Evolutionary conservation across 2,888 invertebrate genomes (phyloP).

Genomic region (Leucoptera coffeella): DNA sequence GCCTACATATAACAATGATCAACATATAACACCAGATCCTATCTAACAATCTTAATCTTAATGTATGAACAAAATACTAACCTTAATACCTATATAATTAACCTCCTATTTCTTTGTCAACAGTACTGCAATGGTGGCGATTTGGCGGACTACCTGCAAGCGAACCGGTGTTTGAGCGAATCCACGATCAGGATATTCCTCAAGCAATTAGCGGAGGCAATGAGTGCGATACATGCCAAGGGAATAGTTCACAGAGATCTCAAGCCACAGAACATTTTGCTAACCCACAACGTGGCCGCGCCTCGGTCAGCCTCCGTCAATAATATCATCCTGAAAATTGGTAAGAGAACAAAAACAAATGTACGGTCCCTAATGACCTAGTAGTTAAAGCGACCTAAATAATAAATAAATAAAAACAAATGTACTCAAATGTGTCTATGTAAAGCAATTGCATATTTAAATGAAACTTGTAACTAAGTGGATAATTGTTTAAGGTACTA

Average conservation of each 20-base stretch:
- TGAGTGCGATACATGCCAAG: constrained; percentile 94
- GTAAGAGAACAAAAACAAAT: constrained; percentile 33
- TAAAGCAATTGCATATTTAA: not conserved
- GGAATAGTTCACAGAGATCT: constrained; percentile 98
- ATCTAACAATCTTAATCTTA: too few relatives aligned
- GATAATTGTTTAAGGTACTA: too few relatives aligned
- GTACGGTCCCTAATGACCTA: not conserved
- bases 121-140: constrained; percentile 99
- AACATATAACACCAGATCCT: too few relatives aligned
- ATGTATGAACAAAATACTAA: too few relatives aligned
- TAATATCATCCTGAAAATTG: constrained; percentile 92
- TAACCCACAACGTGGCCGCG: constrained; percentile 70
- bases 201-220: constrained; percentile 93
- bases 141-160: constrained; percentile 92
- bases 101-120: constrained; percentile 1
- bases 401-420: too few relatives aligned
- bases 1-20: too few relatives aligned
- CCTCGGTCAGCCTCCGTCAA: constrained; percentile 63
- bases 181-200: constrained; percentile 94
- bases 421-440: not conserved
- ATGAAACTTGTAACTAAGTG: too few relatives aligned
- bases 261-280: constrained; percentile 97
- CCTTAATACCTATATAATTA: too few relatives aligned
- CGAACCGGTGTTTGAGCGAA: constrained; percentile 93
- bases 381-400: too few relatives aligned